phyloP scores from a whole-genome alignment of 1,140 invertebrate species.

The Sarcophaga peregrina region DNA sequence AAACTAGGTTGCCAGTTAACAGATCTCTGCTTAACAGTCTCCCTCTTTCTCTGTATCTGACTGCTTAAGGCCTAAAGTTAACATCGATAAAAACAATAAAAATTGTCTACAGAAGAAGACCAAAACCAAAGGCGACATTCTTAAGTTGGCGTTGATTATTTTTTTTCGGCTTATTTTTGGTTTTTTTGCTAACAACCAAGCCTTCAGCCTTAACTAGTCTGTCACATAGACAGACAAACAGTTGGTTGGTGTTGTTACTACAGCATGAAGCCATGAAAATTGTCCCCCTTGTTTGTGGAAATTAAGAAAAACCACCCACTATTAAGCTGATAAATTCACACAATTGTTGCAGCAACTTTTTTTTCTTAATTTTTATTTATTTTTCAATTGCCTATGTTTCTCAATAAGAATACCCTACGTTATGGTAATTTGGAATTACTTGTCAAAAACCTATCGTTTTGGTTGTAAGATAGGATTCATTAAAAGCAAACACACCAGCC shows the following conservation, averaged over 20 bases:
- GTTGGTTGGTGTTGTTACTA: not conserved
- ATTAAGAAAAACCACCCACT: conserved; percentile 32
- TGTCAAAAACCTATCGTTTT: too few relatives aligned
- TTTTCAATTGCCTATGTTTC: not conserved
- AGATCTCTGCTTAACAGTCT: not conserved
- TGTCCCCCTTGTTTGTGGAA: not conserved
- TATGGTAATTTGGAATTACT: not conserved
- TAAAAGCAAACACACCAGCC: too few relatives aligned
- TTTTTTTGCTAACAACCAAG: not conserved
- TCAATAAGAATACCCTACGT: not conserved
- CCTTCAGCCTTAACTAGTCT: conserved; percentile 4
- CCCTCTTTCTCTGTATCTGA: too few relatives aligned
- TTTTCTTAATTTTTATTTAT: not conserved
- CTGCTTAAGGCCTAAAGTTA: not conserved
- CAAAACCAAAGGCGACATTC: not conserved
- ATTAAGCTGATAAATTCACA: conserved; percentile 36
- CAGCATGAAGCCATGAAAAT: not conserved
- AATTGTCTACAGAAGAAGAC: conserved; percentile 19
- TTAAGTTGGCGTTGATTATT: not conserved
- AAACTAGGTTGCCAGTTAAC: conserved; percentile 19
- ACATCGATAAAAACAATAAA: not conserved
- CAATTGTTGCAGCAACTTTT: not conserved
- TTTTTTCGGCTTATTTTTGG: too few relatives aligned
- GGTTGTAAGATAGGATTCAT: too few relatives aligned
- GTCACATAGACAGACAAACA: not conserved